Conservation (phyloP, 1,140 invertebrate genomes). For the Antheraea mylitta region DNA sequence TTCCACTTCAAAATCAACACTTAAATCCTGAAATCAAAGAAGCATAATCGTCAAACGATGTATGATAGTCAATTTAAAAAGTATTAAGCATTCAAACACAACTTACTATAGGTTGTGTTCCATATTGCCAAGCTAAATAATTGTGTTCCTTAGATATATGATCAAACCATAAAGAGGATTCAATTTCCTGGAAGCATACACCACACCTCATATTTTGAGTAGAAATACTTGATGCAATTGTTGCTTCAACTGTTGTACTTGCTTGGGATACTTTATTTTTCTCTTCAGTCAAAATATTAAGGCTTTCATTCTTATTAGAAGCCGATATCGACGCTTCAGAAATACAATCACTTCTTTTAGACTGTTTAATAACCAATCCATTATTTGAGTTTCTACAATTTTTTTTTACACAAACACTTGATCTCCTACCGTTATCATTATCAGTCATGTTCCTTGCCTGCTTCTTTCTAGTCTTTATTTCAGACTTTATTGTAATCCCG, state of each 20-base stretch:
- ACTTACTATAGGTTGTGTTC: constrained; percentile 39
- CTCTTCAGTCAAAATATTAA: not conserved
- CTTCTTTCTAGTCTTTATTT: not conserved
- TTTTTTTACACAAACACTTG: not conserved
- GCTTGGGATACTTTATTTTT: not conserved
- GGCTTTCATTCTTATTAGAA: not conserved
- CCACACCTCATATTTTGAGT: constrained; percentile 41
- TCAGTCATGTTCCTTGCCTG: not conserved
- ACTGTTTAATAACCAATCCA: not conserved
- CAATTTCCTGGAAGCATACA: constrained; percentile 47
- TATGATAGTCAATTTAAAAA: not conserved
- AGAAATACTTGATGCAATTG: not conserved
- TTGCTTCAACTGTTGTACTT: too few relatives aligned
- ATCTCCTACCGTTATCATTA: not conserved
- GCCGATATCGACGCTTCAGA: not conserved
- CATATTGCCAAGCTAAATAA: constrained; percentile 53
- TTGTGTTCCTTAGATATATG: constrained; percentile 47
- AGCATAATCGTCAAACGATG: not conserved
- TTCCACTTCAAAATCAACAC: constrained; percentile 17
- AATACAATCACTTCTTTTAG: not conserved
- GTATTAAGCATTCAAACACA: too few relatives aligned
- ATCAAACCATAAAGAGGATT: constrained; percentile 31
- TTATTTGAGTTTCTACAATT: not conserved
- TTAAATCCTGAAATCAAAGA: constrained; percentile 31
- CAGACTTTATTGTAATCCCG: not conserved